Evolutionary conservation across 2,113 vertebrate species (phyloP).

Genomic region (Euleptes europaea): DNA sequence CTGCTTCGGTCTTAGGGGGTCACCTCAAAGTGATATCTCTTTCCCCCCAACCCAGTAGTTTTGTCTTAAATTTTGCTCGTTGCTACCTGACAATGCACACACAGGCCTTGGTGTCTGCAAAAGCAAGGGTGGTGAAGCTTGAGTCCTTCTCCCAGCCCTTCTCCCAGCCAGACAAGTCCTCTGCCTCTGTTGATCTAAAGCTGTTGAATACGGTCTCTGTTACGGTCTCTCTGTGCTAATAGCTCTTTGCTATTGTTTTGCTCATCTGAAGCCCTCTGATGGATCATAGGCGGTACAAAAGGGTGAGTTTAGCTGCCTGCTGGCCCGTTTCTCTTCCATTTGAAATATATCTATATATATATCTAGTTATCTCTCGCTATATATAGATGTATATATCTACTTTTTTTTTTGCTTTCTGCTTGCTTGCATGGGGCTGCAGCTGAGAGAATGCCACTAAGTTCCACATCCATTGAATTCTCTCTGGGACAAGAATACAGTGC

Average conservation of each 20-base stretch:
- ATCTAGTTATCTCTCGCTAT: neutral
- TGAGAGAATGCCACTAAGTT: constrained; percentile 76
- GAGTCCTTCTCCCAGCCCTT: constrained; percentile 37
- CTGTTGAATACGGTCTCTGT: constrained; percentile 62
- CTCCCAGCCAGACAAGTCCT: neutral
- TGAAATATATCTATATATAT: constrained; percentile 62
- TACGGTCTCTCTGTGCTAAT: constrained; percentile 89
- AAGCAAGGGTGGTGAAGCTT: constrained; percentile 40
- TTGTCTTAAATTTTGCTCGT: neutral
- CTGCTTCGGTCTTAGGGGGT: neutral
- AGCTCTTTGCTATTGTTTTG: constrained; percentile 99
- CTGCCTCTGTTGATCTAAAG: constrained; percentile 55
- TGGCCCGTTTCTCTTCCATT: constrained; percentile 84
- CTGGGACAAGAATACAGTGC: constrained; percentile 57
- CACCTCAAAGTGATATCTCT: neutral
- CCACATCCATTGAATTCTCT: constrained; percentile 76
- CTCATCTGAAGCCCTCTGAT: constrained; percentile 99
- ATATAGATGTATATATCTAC: neutral
- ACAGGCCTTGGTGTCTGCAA: neutral
- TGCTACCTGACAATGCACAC: neutral
- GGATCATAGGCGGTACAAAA: constrained; percentile 99
- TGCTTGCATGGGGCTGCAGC: constrained; percentile 97
- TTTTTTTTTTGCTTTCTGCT: constrained; percentile 86
- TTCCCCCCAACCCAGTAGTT: too few species aligned
- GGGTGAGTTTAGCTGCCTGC: constrained; percentile 99